Conservation (phyloP, 2,888 invertebrate genomes). For the Malacosoma neustria region DNA sequence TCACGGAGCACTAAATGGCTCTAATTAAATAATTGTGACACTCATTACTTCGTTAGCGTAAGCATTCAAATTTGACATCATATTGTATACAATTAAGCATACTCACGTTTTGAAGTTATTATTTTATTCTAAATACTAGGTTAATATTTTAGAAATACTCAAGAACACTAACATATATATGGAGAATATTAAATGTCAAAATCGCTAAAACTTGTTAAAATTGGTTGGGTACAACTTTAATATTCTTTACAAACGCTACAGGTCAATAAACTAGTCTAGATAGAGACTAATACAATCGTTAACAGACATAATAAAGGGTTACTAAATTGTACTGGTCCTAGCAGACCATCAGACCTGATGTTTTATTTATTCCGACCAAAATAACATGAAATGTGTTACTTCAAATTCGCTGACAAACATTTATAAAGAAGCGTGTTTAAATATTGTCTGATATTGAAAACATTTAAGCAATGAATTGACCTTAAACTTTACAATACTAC, state of each 20-base stretch:
- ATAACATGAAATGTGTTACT: no score
- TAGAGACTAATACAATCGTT: conserved; percentile 4
- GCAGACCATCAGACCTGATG: no score
- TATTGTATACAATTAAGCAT: neutral
- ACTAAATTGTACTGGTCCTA: neutral
- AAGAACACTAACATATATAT: neutral
- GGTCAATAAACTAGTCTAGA: conserved; percentile 22
- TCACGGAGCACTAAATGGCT: neutral
- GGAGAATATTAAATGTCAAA: neutral
- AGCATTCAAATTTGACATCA: neutral
- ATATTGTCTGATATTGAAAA: no score
- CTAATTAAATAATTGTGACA: neutral
- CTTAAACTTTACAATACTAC: no score
- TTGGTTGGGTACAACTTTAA: conserved; percentile 24
- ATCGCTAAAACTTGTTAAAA: conserved; percentile 18
- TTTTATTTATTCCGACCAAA: no score
- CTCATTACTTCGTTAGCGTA: neutral
- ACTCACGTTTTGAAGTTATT: no score
- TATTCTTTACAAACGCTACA: conserved; percentile 11
- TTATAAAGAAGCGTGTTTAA: no score
- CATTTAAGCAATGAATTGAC: no score
- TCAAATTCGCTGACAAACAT: no score
- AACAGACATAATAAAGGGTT: neutral
- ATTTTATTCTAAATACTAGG: no score
- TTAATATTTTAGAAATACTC: neutral